Percentiles rank a stretch among this genome's conserved stretches.
Evolutionary conservation across 2,113 vertebrate genomes (phyloP).

Genomic region (Zapornia atra): DNA sequence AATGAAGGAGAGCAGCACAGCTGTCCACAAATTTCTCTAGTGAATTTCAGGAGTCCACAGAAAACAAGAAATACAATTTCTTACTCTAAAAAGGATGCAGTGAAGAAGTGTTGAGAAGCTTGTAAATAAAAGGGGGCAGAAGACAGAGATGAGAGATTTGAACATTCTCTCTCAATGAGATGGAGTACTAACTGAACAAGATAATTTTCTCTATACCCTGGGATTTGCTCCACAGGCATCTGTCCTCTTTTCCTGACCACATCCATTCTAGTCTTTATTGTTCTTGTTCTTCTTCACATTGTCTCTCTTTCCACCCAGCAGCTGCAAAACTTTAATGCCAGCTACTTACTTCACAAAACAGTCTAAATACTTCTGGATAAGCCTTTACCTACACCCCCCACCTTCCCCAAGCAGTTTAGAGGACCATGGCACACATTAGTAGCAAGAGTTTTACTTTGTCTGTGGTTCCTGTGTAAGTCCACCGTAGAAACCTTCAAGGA

Average conservation of each 20-base stretch:
- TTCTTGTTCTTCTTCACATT: neutral
- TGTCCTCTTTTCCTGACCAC: neutral
- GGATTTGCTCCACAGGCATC: neutral
- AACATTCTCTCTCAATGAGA: neutral
- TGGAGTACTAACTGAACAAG: rapidly evolving
- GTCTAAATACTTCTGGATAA: neutral
- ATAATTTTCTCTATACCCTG: neutral
- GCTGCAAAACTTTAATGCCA: neutral
- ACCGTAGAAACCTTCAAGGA: neutral
- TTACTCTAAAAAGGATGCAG: neutral
- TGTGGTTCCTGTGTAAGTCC: neutral
- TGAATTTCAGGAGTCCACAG: neutral
- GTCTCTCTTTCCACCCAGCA: neutral
- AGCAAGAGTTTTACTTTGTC: slow-evolving; percentile 8
- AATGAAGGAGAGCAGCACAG: neutral
- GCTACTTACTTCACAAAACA: neutral
- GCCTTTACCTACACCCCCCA: neutral
- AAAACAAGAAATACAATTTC: neutral
- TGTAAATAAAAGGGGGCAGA: neutral
- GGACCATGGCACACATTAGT: neutral
- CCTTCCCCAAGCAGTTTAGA: neutral
- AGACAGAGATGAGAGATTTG: neutral
- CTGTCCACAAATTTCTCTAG: neutral
- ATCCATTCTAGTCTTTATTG: neutral
- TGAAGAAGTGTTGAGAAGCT: neutral